Percentiles rank a stretch among this genome's conserved stretches.
Conservation (phyloP, 2,797 vertebrate genomes). For the Knipowitschia caucasica region DNA sequence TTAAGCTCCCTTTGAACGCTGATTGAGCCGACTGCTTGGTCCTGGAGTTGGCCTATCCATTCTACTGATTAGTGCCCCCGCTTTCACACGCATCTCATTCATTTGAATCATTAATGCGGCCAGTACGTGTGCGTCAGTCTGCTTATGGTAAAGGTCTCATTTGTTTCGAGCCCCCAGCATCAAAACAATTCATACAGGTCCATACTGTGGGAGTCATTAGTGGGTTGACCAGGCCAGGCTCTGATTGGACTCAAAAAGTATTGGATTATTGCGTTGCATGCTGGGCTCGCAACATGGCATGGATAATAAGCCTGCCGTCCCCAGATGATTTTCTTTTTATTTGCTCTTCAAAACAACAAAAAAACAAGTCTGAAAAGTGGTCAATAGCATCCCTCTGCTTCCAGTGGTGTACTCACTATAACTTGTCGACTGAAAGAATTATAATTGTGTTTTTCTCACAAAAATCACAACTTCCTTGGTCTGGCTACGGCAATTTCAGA, state of each 20-base stretch:
- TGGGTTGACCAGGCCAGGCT: slow-evolving; percentile 7
- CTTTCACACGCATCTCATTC: slow-evolving; percentile 30
- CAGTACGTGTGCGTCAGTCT: background rate
- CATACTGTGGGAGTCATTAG: slow-evolving; percentile 17
- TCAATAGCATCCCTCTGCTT: slow-evolving; percentile 1
- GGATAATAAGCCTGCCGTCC: background rate
- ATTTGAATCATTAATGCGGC: slow-evolving; percentile 41
- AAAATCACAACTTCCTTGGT: background rate
- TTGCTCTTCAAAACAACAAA: background rate
- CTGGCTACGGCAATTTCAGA: background rate
- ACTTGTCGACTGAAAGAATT: background rate
- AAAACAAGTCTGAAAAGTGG: background rate
- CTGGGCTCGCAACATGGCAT: background rate
- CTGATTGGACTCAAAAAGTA: slow-evolving; percentile 1
- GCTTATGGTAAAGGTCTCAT: slow-evolving; percentile 16
- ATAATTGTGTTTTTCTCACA: background rate
- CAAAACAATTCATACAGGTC: slow-evolving; percentile 16
- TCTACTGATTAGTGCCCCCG: slow-evolving; percentile 45
- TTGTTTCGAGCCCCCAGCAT: slow-evolving; percentile 16
- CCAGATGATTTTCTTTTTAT: background rate
- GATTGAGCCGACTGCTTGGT: slow-evolving; percentile 57
- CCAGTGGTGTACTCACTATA: background rate
- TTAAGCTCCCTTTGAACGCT: slow-evolving; percentile 37
- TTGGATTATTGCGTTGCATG: slow-evolving; percentile 2
- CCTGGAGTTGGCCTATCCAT: slow-evolving; percentile 43